Base-by-base conservation (phyloP, 2,113 vertebrate genomes). In the Serilophus lunatus region DNA sequence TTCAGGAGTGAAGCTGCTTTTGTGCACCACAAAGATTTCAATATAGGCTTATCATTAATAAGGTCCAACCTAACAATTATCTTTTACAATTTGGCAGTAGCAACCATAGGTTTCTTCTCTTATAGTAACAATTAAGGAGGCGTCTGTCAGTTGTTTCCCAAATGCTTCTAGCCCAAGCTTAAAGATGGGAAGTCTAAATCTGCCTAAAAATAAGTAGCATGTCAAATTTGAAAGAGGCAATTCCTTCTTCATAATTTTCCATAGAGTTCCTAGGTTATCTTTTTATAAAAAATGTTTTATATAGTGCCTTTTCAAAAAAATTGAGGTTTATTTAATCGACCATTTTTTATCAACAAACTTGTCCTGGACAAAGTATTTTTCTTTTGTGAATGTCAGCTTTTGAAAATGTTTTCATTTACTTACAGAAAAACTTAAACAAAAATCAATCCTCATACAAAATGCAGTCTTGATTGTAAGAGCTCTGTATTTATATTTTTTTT, bases 401-500 rank as follows among this genome's bases (percentile, higher is more conserved):
- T 36, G 12, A 53, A 63, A 68, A 63, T 15, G 0, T 31, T 91
- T 65, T 59, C 2, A 4, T 84, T 70, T 71, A 50, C 5, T 4
- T 45, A 42, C 10, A 86, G 14, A 50, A 71, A 61, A 68, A 20
- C 12, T 12, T 45, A 50, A n/a, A 24, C 2, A 44, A 77, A 83
- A 51, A 16, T 16, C 4, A n/a, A 17, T n/a, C 51, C 3, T 42
- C 5, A 35, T n/a, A 20, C 0, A 45, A 45, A 40, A 51, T 19
- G 18, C 36, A 44, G 1, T 38, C 1, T 84, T 69, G 6, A 35
- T 60, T 6, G 5, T 36, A 28, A 53, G 7, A 80, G 1, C 16
- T 33, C 6, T 25, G 2, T 13, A 4, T 3, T 61, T 24, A n/a
- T n/a, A n/a, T 38, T 40, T 68, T 31, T 45, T 36, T 1, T 2